A percentile compares a stretch with the other conserved stretches of the same genome.
Conservation (phyloP, 2,888 invertebrate species). For the Campoletis raptor region DNA sequence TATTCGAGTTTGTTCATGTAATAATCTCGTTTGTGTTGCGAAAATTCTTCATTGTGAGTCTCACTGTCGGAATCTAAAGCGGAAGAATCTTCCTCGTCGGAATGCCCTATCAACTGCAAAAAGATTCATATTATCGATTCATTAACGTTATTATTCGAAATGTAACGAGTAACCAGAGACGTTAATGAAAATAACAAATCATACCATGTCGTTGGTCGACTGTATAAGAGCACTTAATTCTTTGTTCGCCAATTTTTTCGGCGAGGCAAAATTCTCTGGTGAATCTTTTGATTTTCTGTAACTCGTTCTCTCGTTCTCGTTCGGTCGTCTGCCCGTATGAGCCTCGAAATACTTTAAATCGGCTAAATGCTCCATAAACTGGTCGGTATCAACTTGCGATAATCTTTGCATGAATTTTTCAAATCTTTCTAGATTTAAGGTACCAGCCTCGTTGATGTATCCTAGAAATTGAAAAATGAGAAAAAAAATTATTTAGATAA, state of each 20-base stretch:
- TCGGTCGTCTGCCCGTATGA: constrained; percentile 90
- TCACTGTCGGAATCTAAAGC: constrained; percentile 81
- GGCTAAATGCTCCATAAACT: constrained; percentile 91
- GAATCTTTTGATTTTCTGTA: constrained; percentile 83
- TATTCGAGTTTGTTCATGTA: constrained; percentile 96
- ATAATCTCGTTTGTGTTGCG: constrained; percentile 94
- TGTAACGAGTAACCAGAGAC: not conserved
- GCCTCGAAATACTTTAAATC: constrained; percentile 94
- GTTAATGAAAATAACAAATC: not conserved
- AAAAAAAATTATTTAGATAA: constrained; percentile 33
- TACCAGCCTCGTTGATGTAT: constrained; percentile 96
- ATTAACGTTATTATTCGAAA: not conserved
- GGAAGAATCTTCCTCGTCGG: constrained; percentile 75
- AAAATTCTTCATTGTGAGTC: constrained; percentile 90
- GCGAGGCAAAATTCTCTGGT: constrained; percentile 69
- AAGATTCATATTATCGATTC: not conserved
- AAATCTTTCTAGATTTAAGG: constrained; percentile 92
- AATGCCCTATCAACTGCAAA: constrained; percentile 66
- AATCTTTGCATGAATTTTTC: constrained; percentile 93
- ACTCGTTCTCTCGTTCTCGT: constrained; percentile 83
- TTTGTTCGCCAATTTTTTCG: constrained; percentile 75
- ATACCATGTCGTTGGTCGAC: constrained; percentile 88
- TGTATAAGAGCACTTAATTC: constrained; percentile 88
- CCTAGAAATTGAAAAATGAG: constrained; percentile 86
- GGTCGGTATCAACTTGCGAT: constrained; percentile 90